Conservation (phyloP, 2,113 vertebrate species). For the Cyprinus carpio region DNA sequence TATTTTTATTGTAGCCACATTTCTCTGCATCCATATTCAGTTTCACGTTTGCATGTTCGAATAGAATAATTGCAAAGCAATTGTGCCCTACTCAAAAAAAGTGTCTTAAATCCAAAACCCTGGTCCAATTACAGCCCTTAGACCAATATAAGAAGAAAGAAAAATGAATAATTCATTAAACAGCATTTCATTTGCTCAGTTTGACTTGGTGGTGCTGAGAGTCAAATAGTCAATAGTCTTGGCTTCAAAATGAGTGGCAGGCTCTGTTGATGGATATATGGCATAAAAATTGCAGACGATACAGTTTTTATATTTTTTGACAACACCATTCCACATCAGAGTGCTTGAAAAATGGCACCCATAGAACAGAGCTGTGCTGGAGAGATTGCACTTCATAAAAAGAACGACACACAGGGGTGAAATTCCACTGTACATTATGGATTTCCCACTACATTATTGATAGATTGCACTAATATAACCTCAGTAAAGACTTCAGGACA, state of each 20-base stretch:
- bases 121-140: constrained; percentile 8
- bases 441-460: constrained; percentile 96
- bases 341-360: constrained; percentile 90
- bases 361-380: constrained; percentile 76
- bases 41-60: background rate
- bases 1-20: constrained; percentile 18
- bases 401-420: constrained; percentile 88
- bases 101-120: background rate
- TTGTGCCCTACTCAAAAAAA: background rate
- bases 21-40: constrained; percentile 4
- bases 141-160: background rate
- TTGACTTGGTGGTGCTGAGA: constrained; percentile 10
- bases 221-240: constrained; percentile 1
- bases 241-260: constrained; percentile 74
- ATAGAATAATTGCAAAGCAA: background rate
- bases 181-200: constrained; percentile 11
- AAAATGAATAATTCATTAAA: constrained; percentile 23
- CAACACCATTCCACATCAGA: constrained; percentile 92
- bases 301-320: constrained; percentile 87
- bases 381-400: constrained; percentile 95
- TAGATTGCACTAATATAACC: constrained; percentile 98
- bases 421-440: constrained; percentile 93
- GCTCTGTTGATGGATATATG: constrained; percentile 85
- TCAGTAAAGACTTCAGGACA: constrained; percentile 93
- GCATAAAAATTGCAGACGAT: constrained; percentile 70